These are phyloP conservation scores for Fringilla coelebs DNA, from an alignment of 2,797 vertebrate genomes.

Conservation along the genomic window DNA sequence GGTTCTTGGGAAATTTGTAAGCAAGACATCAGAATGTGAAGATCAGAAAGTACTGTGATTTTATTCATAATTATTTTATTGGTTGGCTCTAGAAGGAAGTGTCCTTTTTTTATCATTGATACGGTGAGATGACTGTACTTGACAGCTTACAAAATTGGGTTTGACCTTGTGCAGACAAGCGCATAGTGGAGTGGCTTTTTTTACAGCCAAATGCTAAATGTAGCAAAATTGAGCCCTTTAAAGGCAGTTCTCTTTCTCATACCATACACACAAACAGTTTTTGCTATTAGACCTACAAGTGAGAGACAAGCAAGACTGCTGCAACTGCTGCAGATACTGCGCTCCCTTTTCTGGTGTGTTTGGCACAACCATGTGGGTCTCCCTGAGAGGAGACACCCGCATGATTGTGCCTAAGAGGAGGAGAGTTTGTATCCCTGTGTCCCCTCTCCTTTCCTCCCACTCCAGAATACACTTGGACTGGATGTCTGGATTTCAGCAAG, in stretches of 20 bases:
- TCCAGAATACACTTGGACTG: neutral
- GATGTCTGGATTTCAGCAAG: neutral
- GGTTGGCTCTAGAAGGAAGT: neutral
- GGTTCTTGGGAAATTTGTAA: neutral
- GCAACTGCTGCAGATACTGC: neutral
- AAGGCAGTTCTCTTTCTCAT: neutral
- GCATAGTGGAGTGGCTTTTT: neutral
- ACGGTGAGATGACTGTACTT: neutral
- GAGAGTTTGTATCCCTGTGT: accelerated
- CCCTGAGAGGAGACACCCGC: too few species aligned
- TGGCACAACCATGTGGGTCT: accelerated
- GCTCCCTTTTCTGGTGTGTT: neutral
- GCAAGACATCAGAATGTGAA: neutral
- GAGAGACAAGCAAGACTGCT: neutral
- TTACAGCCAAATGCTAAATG: neutral
- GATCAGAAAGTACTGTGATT: neutral
- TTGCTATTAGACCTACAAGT: neutral
- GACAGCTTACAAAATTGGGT: neutral
- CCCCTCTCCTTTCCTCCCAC: accelerated
- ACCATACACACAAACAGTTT: neutral
- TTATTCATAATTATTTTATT: neutral
- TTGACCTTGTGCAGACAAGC: neutral
- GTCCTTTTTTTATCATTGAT: neutral
- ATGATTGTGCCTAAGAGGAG: too few species aligned
- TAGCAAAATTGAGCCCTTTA: neutral